Conservation (phyloP, 2,113 vertebrate genomes). For the Piaya cayana region DNA sequence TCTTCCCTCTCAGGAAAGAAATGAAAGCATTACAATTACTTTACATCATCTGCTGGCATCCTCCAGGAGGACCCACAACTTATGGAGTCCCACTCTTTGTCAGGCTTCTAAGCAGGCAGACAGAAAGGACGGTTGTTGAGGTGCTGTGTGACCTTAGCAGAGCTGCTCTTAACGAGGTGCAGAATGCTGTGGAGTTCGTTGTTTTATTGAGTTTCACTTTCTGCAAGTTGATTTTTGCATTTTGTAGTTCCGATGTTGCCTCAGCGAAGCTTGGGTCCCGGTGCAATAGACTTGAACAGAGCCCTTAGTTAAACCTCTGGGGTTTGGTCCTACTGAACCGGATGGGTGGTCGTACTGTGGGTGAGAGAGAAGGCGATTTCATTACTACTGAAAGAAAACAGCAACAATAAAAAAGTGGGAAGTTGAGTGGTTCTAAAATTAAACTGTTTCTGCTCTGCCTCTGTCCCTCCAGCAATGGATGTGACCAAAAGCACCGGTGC, state of each 20-base stretch:
- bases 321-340: not conserved
- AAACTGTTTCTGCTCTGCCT: not conserved
- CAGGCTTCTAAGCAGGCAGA: not conserved
- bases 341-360: not conserved
- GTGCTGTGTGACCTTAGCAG: not conserved
- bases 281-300: not conserved
- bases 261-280: not conserved
- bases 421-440: not conserved
- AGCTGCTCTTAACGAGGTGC: not conserved
- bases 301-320: not conserved
- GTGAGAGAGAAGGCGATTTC: not conserved
- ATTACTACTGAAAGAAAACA: not conserved
- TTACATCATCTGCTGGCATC: too few relatives aligned
- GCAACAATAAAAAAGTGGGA: not conserved
- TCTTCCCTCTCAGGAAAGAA: not conserved
- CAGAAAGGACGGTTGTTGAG: not conserved
- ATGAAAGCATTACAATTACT: too few relatives aligned
- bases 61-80: not conserved
- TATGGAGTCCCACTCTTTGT: not conserved
- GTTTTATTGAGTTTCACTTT: not conserved
- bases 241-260: not conserved
- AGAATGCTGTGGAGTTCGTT: not conserved
- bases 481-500: not conserved
- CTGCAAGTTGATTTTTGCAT: not conserved
- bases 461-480: not conserved